A percentile compares a stretch with the other conserved stretches of the same genome.
phyloP scores from a whole-genome alignment of 92 coral and sea anemone species.

The Zoanthus sansibaricus region DNA sequence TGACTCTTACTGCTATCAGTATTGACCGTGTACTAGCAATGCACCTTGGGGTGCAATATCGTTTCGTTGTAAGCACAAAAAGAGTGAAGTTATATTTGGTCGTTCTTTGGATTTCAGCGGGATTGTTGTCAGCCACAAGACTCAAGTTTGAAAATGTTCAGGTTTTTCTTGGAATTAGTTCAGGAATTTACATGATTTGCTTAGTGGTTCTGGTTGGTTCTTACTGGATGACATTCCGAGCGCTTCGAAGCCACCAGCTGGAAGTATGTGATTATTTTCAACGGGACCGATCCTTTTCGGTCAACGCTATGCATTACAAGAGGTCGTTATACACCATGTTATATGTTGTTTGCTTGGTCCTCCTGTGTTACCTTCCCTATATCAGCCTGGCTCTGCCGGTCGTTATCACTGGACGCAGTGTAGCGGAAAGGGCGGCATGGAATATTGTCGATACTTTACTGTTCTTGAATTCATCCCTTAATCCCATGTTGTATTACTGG shows the following conservation, averaged over 20 bases:
- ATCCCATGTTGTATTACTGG: conserved; percentile 67
- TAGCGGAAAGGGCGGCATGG: conserved; percentile 54
- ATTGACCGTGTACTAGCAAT: conserved; percentile 65
- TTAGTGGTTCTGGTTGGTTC: conserved; percentile 42
- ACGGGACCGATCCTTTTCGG: conserved; percentile 24
- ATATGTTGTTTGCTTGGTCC: conserved; percentile 52
- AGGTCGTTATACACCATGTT: conserved; percentile 62
- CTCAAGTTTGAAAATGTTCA: conserved; percentile 49
- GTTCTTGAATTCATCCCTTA: conserved; percentile 61
- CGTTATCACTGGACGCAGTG: conserved; percentile 53
- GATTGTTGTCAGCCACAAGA: conserved; percentile 56
- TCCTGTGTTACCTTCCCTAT: conserved; percentile 63
- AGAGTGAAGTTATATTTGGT: conserved; percentile 22
- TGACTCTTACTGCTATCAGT: conserved; percentile 64
- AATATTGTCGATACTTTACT: conserved; percentile 54
- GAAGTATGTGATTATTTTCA: conserved; percentile 40
- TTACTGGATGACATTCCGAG: conserved; percentile 51
- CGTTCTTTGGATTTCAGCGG: conserved; percentile 44
- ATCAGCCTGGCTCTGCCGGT: conserved; percentile 47
- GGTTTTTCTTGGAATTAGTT: conserved; percentile 51
- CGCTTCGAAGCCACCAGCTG: conserved; percentile 43
- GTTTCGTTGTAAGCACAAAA: conserved; percentile 43
- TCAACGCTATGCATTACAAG: conserved; percentile 49
- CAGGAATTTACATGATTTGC: conserved; percentile 40
- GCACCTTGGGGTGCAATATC: conserved; percentile 54